Percentiles rank a stretch among this genome's conserved stretches.
Conservation (phyloP, 2,113 vertebrate species). For the Heterochromis multidens region DNA sequence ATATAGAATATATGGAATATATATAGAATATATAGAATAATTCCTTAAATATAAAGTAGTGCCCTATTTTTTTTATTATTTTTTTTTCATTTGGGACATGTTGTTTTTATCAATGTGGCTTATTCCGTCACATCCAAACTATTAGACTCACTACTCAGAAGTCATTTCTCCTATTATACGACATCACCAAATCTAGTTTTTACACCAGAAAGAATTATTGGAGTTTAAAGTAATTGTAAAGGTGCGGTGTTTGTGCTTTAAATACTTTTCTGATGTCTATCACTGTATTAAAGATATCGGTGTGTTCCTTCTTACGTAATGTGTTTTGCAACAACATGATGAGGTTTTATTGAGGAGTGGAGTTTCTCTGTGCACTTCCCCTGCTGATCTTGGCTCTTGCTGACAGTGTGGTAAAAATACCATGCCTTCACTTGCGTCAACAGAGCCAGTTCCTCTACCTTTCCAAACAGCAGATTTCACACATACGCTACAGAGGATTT, state of each 20-base stretch:
- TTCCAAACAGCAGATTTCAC: background rate
- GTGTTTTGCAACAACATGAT: background rate
- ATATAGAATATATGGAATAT: background rate
- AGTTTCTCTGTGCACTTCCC: background rate
- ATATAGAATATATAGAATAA: background rate
- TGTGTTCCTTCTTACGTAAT: background rate
- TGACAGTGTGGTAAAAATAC: background rate
- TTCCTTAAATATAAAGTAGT: background rate
- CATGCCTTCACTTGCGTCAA: background rate
- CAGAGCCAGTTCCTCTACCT: background rate
- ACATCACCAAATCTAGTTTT: background rate
- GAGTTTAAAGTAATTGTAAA: background rate
- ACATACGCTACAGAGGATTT: background rate
- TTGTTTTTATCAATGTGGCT: background rate
- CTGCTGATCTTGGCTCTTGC: background rate
- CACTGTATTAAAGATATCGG: background rate
- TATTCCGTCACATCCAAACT: background rate
- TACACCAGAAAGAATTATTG: background rate
- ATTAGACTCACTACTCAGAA: background rate
- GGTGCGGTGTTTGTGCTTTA: background rate
- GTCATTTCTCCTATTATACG: background rate
- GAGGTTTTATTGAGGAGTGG: background rate
- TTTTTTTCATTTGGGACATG: background rate
- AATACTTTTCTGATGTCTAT: background rate
- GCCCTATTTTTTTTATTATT: background rate